These are phyloP conservation scores for Toxotes chatareus DNA, from an alignment of 2,113 vertebrate genomes.

Conservation along the genomic window DNA sequence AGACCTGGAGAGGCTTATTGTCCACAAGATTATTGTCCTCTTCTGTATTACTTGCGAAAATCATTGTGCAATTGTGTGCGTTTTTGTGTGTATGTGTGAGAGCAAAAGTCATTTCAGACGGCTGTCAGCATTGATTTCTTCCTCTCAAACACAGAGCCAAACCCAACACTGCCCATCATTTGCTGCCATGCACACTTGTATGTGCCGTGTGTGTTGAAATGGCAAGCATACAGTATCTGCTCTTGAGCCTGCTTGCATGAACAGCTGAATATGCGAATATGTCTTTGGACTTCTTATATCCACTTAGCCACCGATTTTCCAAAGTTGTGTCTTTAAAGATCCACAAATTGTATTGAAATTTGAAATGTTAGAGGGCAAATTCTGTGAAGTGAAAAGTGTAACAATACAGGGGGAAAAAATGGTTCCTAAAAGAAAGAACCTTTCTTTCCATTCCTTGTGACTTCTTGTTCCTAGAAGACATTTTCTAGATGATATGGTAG, in stretches of 20 bases:
- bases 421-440: not conserved
- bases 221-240: not conserved
- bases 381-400: not conserved
- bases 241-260: not conserved
- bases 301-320: not conserved
- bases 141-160: slow-evolving; percentile 12
- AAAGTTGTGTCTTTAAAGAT: not conserved
- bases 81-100: not conserved
- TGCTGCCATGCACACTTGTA: not conserved
- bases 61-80: slow-evolving; percentile 37
- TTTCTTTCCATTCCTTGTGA: not conserved
- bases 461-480: not conserved
- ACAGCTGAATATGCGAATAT: not conserved
- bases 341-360: not conserved
- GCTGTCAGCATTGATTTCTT: slow-evolving; percentile 36
- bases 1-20: slow-evolving; percentile 40
- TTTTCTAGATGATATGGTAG: not conserved
- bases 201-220: slow-evolving; percentile 1
- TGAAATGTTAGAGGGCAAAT: not conserved
- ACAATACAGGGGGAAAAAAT: not conserved
- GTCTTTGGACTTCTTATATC: slow-evolving; percentile 6
- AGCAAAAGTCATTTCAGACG: slow-evolving; percentile 37
- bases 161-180: not conserved
- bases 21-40: slow-evolving; percentile 43
- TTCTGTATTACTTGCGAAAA: slow-evolving; percentile 52